Conservation (phyloP, 2,113 vertebrate species). For the Dipodomys spectabilis region DNA sequence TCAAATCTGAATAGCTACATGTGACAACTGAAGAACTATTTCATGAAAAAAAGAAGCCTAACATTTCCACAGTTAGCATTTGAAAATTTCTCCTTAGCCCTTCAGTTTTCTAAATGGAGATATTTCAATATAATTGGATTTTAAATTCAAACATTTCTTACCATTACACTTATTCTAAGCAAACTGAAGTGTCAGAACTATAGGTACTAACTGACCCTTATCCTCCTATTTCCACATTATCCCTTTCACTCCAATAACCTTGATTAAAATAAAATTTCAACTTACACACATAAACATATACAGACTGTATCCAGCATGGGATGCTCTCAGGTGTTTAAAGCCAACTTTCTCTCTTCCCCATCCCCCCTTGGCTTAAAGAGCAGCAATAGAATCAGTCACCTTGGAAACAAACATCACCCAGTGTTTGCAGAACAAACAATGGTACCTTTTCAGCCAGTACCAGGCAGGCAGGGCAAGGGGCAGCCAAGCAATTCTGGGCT, state of each 20-base stretch:
- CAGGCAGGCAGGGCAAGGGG: conserved; percentile 90
- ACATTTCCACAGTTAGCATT: conserved; percentile 6
- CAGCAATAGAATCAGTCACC: conserved; percentile 89
- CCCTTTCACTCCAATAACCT: conserved; percentile 21
- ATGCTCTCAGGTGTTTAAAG: conserved; percentile 90
- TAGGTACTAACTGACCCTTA: neutral
- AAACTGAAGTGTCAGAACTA: neutral
- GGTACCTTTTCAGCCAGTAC: conserved; percentile 93
- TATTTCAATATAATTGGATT: neutral
- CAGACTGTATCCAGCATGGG: conserved; percentile 77
- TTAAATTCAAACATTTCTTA: conserved; percentile 55
- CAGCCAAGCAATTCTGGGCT: conserved; percentile 88
- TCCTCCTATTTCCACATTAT: neutral
- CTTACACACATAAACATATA: conserved; percentile 48
- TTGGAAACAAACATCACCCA: conserved; percentile 92
- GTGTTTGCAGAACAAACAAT: conserved; percentile 98
- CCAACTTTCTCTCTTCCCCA: conserved; percentile 72
- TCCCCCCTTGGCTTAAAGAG: conserved; percentile 81
- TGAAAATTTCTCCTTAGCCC: conserved; percentile 34
- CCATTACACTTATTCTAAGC: neutral
- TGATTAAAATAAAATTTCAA: conserved; percentile 58
- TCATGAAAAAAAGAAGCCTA: conserved; percentile 31
- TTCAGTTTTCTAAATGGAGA: conserved; percentile 46
- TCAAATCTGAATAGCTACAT: neutral
- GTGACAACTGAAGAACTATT: neutral